These are phyloP conservation scores for Platyrinchus mystaceus DNA, from an alignment of 2,797 vertebrate species.

Conservation along the genomic window DNA sequence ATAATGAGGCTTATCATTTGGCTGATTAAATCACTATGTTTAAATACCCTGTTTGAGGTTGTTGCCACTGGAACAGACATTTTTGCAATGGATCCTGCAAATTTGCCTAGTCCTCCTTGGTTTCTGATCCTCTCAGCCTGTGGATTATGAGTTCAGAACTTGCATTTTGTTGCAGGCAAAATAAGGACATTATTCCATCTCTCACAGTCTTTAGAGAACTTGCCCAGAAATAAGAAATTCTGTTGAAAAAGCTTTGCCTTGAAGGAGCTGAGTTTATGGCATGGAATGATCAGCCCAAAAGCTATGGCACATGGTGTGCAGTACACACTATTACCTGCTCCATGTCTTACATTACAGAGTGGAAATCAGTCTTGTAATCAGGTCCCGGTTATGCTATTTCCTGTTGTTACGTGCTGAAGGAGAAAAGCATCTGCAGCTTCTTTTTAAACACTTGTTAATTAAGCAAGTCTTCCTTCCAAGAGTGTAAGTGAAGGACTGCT, in stretches of 20 bases:
- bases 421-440: slow-evolving; percentile 18
- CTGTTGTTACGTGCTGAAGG: not conserved
- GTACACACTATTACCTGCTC: not conserved
- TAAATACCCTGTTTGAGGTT: not conserved
- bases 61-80: not conserved
- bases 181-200: not conserved
- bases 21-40: not conserved
- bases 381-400: slow-evolving; percentile 1
- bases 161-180: not conserved
- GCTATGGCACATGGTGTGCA: not conserved
- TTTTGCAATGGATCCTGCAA: not conserved
- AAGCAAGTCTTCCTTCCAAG: not conserved
- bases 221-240: not conserved
- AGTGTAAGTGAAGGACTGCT: not conserved
- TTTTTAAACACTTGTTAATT: slow-evolving; percentile 13
- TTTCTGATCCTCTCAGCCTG: not conserved
- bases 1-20: not conserved
- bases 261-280: not conserved
- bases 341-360: not conserved
- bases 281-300: not conserved
- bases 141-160: not conserved
- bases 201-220: not conserved
- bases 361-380: slow-evolving; percentile 12
- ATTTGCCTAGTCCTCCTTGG: not conserved
- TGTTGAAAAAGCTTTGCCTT: not conserved